phyloP scores from a whole-genome alignment of 2,797 vertebrate species.

The Darevskia mixta region DNA sequence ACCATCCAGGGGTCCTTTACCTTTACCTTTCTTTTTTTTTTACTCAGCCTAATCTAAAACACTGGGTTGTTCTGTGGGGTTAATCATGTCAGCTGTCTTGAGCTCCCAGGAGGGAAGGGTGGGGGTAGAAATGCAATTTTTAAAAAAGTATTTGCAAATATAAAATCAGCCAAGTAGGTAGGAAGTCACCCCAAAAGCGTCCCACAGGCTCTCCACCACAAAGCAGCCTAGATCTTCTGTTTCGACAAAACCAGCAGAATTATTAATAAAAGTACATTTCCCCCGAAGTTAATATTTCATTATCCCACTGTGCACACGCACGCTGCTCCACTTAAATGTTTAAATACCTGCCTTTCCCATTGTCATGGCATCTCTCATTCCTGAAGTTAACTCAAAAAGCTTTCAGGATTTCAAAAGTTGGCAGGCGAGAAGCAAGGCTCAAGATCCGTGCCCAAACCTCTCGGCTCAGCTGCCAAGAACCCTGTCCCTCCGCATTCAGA shows the following conservation, averaged over 20 bases:
- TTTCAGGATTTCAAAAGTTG: not conserved
- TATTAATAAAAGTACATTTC: conserved; percentile 3
- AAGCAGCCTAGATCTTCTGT: not conserved
- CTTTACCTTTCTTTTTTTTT: too few species aligned
- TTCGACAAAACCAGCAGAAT: not conserved
- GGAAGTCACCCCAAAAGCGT: not conserved
- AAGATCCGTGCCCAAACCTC: not conserved
- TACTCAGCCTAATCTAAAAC: too few species aligned
- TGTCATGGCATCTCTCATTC: not conserved
- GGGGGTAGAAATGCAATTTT: too few species aligned
- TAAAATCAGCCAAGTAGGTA: not conserved
- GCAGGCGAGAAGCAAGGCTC: too few species aligned
- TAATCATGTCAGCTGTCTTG: too few species aligned
- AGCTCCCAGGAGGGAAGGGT: too few species aligned
- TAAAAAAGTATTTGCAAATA: not conserved
- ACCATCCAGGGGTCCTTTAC: too few species aligned
- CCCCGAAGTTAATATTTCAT: conserved; percentile 36
- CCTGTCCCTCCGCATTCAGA: too few species aligned
- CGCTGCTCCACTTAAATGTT: conserved; percentile 7
- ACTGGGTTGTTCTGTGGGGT: too few species aligned
- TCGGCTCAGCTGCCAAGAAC: too few species aligned
- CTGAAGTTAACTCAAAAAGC: not conserved
- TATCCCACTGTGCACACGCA: not conserved
- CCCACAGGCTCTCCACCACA: not conserved
- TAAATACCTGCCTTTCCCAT: conserved; percentile 24